Evolutionary conservation across 2,888 invertebrate genomes (phyloP).

Genomic region (Drosophila leonis): DNA sequence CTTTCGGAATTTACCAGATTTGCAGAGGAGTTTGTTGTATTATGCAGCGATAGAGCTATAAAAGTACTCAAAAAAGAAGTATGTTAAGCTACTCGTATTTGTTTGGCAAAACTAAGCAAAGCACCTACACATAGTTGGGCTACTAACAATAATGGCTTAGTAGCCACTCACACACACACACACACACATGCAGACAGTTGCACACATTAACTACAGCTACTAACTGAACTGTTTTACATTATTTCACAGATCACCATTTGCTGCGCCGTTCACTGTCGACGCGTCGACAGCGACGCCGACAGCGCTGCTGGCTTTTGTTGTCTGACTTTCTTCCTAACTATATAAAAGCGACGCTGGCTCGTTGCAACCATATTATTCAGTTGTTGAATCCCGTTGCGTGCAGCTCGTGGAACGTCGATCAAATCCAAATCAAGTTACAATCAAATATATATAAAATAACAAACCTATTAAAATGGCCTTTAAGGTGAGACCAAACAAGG

Average conservation of each 20-base stretch:
- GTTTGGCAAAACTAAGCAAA: slow-evolving; percentile 19
- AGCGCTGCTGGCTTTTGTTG: slow-evolving; percentile 44
- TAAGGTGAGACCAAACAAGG: slow-evolving; percentile 74
- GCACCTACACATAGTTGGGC: slow-evolving; percentile 42
- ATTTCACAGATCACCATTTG: slow-evolving; percentile 48
- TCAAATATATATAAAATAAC: slow-evolving; percentile 25
- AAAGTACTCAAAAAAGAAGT: slow-evolving; percentile 57
- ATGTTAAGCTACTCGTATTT: slow-evolving; percentile 30
- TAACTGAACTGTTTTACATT: slow-evolving; percentile 64
- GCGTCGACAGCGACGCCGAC: slow-evolving; percentile 9
- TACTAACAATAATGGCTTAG: slow-evolving; percentile 44
- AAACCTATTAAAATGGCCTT: slow-evolving; percentile 77
- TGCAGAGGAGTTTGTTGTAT: slow-evolving; percentile 1
- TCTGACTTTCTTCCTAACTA: slow-evolving; percentile 85
- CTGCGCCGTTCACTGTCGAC: slow-evolving; percentile 28
- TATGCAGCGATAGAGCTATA: slow-evolving; percentile 22
- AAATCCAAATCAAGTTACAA: slow-evolving; percentile 53
- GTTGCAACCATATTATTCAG: slow-evolving; percentile 85
- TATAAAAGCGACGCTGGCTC: slow-evolving; percentile 85
- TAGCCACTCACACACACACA: slow-evolving; percentile 3
- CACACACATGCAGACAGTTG: slow-evolving; percentile 7
- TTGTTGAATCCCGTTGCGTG: slow-evolving; percentile 85
- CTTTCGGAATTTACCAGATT: slow-evolving; percentile 21
- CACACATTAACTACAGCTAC: slow-evolving; percentile 39
- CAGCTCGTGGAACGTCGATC: slow-evolving; percentile 77